Evolutionary conservation across 2,113 vertebrate species (phyloP).

Genomic region (Podarcis cretensis): DNA sequence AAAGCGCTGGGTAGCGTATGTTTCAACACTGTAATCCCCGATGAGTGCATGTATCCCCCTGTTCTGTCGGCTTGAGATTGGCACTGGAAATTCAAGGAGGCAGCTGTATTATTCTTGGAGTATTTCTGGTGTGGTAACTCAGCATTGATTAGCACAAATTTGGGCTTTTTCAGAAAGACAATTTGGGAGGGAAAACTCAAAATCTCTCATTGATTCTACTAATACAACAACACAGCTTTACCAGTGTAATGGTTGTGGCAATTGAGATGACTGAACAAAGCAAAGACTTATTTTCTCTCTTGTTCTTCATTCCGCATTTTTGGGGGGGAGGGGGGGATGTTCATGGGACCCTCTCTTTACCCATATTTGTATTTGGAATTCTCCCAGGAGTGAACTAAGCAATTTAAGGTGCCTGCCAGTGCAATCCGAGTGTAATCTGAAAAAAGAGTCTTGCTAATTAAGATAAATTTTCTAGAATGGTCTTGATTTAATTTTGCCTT

Average conservation of each 20-base stretch:
- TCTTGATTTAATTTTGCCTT: background rate
- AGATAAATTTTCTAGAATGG: background rate
- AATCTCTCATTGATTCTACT: background rate
- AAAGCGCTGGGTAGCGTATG: conserved; percentile 11
- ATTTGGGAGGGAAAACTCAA: background rate
- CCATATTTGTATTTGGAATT: conserved; percentile 55
- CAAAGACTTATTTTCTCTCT: background rate
- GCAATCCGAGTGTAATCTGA: background rate
- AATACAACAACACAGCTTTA: background rate
- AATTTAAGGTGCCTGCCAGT: background rate
- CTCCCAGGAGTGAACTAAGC: rapidly evolving
- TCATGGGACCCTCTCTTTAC: conserved; percentile 50
- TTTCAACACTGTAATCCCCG: conserved; percentile 25
- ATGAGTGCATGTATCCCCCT: rapidly evolving
- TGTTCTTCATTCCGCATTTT: background rate
- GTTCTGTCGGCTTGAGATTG: background rate
- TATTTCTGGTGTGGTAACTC: background rate
- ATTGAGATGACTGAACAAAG: conserved; percentile 21
- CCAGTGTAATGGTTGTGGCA: background rate
- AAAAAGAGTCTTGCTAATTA: background rate
- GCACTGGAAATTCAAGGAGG: background rate
- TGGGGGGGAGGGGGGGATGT: background rate
- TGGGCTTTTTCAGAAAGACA: background rate
- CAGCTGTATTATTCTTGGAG: conserved; percentile 41
- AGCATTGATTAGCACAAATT: background rate